Percentiles rank a stretch among this genome's conserved stretches.
Evolutionary conservation across 2,888 invertebrate genomes (phyloP).

Genomic region (Carterocephalus palaemon): DNA sequence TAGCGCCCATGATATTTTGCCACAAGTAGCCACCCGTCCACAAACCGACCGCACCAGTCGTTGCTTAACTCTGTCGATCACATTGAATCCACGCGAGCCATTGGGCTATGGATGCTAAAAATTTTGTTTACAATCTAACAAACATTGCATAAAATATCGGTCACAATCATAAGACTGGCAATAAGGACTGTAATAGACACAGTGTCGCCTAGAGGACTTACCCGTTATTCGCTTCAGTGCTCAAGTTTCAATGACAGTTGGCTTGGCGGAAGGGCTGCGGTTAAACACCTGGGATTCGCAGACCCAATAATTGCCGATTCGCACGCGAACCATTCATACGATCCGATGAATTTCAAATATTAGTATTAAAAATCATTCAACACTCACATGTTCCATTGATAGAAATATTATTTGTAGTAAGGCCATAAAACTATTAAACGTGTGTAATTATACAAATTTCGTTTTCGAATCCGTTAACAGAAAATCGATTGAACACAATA

Average conservation of each 20-base stretch:
- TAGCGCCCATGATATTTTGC: no score
- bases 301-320: conserved; percentile 30
- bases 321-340: conserved; percentile 44
- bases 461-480: conserved; percentile 39
- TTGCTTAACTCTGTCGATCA: no score
- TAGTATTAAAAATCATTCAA: no score
- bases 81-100: no score
- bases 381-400: conserved; percentile 41
- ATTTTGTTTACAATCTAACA: no score
- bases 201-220: no score
- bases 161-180: no score
- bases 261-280: conserved; percentile 15
- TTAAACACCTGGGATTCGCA: conserved; percentile 19
- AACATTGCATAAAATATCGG: no score
- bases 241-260: conserved; percentile 23
- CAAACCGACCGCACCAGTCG: no score
- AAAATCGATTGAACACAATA: conserved; percentile 44
- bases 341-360: no score
- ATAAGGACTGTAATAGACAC: not conserved
- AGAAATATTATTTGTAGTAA: conserved; percentile 35
- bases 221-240: conserved; percentile 19
- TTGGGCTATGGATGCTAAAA: no score
- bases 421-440: conserved; percentile 40
- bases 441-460: conserved; percentile 37
- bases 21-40: no score